These are phyloP conservation scores for Brachylomia viminalis DNA, from an alignment of 2,888 invertebrate species.

Conservation along the genomic window DNA sequence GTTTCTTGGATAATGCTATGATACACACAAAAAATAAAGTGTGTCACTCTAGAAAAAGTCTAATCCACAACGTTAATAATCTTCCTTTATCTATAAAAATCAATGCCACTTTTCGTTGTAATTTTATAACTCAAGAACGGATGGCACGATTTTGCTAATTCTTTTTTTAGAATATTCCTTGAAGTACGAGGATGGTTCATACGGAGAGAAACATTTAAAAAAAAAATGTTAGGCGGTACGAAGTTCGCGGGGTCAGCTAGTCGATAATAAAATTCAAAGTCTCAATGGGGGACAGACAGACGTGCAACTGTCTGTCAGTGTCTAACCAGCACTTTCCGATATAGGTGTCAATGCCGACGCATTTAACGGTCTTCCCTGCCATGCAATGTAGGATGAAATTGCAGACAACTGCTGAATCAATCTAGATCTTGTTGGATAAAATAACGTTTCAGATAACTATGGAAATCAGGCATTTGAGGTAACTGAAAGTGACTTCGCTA, in stretches of 20 bases:
- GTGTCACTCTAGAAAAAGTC: conserved; percentile 30
- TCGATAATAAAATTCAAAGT: conserved; percentile 64
- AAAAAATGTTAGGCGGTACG: too few species aligned
- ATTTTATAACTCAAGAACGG: too few species aligned
- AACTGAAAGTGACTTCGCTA: not conserved
- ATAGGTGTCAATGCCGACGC: conserved; percentile 26
- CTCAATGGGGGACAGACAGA: conserved; percentile 16
- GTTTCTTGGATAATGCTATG: not conserved
- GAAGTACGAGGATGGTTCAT: too few species aligned
- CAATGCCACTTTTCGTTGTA: too few species aligned
- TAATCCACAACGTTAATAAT: conserved; percentile 34
- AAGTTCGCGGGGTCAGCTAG: too few species aligned
- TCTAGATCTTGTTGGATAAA: not conserved
- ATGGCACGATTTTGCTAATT: too few species aligned
- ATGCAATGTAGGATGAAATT: not conserved
- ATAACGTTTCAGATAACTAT: not conserved
- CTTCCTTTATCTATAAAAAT: too few species aligned
- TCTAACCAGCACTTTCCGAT: conserved; percentile 17
- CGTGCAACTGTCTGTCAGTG: conserved; percentile 21
- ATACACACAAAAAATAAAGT: conserved; percentile 11
- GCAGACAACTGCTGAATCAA: not conserved
- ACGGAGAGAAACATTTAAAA: too few species aligned
- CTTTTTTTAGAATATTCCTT: too few species aligned
- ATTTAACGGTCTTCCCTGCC: conserved; percentile 29
- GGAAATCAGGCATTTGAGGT: not conserved